Evolutionary conservation across 1,140 invertebrate genomes (phyloP), one percentile per base, ranked within the genome.

Genomic region (Ceratosolen fusciceps): DNA sequence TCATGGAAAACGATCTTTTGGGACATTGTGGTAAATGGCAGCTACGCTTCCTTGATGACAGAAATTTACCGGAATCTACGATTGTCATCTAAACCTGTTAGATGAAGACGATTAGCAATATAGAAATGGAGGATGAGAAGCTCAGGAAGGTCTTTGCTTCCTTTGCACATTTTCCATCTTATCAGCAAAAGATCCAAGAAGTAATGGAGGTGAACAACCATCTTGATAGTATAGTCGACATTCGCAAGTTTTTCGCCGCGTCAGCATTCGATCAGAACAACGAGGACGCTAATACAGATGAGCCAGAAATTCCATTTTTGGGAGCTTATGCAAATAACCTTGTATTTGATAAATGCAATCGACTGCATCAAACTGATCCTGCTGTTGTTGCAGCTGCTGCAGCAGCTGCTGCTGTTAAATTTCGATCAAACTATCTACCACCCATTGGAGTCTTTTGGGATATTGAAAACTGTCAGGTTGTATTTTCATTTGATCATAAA

Each of bases 391-490:
- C 80, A 39, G 74, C 80, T 16, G 80, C 80, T 0, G 80, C 80
- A 0, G 71, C 80, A 34, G 74, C 75, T 0, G 80, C 80, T 10
- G 80, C 80, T 8, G 71, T 81, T 12, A 81, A 81, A 21, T 81
- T 77, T 31, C 37, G 74, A 10, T 84, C 85, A n/a, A 88, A 85
- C 29, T 89, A 86, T 82, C 82, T 94, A 67, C 93, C 93, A 68
- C 95, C 96, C 1, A 94, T 97, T 86, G 96, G 96, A 72, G 95
- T 98, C 67, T 98, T 97, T 90, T 98, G 96, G 96, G 96, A 98
- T 87, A 98, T 98, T 85, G 96, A 98, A 92, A 98, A 97, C 86
- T 96, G 95, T 89, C 93, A 93, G 87, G 94, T 76, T 43, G 26
- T 24, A 39, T n/a, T 24, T 16, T 39, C 24, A 49, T 34, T 74